Conservation (phyloP, 2,113 vertebrate genomes). For the Illadopsis cleaveri region DNA sequence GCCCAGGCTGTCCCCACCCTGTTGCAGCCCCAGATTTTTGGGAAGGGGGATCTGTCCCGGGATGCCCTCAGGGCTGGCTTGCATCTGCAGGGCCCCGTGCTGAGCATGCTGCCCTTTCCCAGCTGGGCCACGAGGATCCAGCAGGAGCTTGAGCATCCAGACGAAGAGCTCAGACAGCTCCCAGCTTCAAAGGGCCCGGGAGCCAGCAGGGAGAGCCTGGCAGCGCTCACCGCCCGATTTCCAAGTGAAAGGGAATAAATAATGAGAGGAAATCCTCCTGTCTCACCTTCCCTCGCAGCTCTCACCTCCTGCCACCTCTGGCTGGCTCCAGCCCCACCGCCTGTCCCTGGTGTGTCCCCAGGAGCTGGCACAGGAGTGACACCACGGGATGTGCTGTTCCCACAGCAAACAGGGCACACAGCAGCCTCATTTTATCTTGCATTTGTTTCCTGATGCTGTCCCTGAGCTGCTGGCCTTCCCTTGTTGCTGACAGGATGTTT, state of each 20-base stretch:
- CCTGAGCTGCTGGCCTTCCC: background rate
- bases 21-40: background rate
- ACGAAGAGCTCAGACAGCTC: background rate
- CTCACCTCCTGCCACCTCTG: background rate
- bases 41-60: background rate
- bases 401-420: background rate
- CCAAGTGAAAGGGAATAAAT: constrained; percentile 56
- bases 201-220: constrained; percentile 30
- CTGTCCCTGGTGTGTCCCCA: background rate
- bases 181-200: background rate
- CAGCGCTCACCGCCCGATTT: background rate
- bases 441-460: background rate
- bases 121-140: fast-evolving
- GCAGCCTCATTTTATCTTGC: background rate
- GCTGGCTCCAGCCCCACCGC: background rate
- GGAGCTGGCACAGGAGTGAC: background rate
- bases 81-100: background rate
- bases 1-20: background rate
- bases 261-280: constrained; percentile 55
- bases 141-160: background rate
- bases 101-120: background rate
- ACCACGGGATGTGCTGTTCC: background rate
- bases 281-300: constrained; percentile 5
- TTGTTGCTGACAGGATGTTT: background rate
- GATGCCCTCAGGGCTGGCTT: background rate